Evolutionary conservation across 2,888 invertebrate species (phyloP), one percentile per base, ranked within the genome.

Genomic region (Acrobasis consociella): DNA sequence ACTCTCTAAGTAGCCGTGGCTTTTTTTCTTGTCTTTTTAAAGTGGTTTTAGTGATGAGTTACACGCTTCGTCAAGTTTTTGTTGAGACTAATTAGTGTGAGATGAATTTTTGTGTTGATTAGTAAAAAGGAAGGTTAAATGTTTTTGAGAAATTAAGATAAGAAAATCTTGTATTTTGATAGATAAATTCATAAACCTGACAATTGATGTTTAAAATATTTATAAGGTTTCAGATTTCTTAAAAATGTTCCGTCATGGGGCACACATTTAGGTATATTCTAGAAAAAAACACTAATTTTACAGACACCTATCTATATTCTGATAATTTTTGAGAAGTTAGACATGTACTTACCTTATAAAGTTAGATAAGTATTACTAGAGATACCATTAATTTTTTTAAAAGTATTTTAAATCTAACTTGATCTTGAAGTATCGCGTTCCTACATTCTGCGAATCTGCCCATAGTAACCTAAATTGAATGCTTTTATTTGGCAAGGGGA

Each of bases 1-100:
- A 83, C 78, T 78, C 75, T 76, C 82, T 69, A 76, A 86, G 85
- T 82, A 80, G 73, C 76, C 67, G 69, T 65, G 76, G 76, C 75
- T 79, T 70, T 77, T 75, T 78, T 78, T 65, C 71, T 69, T 69
- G 69, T 70, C 73, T 74, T 74, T 77, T 75, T 80, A 79, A n/a
- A n/a, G 78, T 71, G 72, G 71, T 67, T 69, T 72, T 70, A 65
- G 67, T 70, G 71, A 71, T 65, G 69, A 66, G 70, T 73, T 76
- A 69, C 76, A 74, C 71, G 75, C 67, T 67, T 69, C 67, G 69
- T 68, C 65, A 63, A 65, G 56, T 62, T 65, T 51, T 31, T 49
- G 10, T 49, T 59, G 11, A 15, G 49, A 9, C 42, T 58, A 15
- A 49, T 58, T 46, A 31, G 39, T 17, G n/a, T 46, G n/a, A 2